Evolutionary conservation across 30 jellyfish, hydroid and myxozoan species (phyloP).

Genomic region (Hydractinia symbiolongicarpus): DNA sequence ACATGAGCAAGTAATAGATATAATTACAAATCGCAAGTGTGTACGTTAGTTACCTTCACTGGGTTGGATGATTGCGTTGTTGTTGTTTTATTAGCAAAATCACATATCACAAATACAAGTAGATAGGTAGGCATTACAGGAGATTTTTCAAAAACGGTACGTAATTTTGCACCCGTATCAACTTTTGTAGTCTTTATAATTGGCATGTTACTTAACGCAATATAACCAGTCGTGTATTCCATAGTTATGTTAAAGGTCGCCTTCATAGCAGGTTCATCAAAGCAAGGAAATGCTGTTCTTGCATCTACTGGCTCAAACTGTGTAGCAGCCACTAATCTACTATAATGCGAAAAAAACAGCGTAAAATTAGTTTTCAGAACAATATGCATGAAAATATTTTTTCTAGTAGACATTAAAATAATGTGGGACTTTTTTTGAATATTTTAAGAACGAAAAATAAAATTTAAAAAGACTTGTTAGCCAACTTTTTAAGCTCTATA

Average conservation of each 20-base stretch:
- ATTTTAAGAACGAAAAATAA: not conserved
- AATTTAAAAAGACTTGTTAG: no score
- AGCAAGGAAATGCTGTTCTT: slow-evolving; percentile 88
- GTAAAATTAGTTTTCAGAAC: not conserved
- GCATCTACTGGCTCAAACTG: slow-evolving; percentile 93
- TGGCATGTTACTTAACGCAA: slow-evolving; percentile 90
- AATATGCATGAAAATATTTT: not conserved
- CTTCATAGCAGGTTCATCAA: slow-evolving; percentile 94
- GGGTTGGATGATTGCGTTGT: slow-evolving; percentile 10
- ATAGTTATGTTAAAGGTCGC: slow-evolving; percentile 62
- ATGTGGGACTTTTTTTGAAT: no score
- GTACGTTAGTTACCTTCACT: not conserved
- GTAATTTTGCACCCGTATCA: slow-evolving; percentile 32
- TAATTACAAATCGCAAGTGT: not conserved
- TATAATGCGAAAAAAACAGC: not conserved
- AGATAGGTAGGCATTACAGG: slow-evolving; percentile 76
- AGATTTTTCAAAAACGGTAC: slow-evolving; percentile 39
- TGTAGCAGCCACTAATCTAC: slow-evolving; percentile 72
- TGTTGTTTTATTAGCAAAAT: slow-evolving; percentile 40
- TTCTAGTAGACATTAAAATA: not conserved
- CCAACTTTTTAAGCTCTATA: no score
- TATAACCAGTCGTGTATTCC: slow-evolving; percentile 43
- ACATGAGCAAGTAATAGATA: not conserved
- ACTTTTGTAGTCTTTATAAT: slow-evolving; percentile 12
- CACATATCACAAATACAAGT: slow-evolving; percentile 80